These are phyloP conservation scores for Maconellicoccus hirsutus DNA, from an alignment of 1,140 invertebrate genomes.

Conservation along the genomic window DNA sequence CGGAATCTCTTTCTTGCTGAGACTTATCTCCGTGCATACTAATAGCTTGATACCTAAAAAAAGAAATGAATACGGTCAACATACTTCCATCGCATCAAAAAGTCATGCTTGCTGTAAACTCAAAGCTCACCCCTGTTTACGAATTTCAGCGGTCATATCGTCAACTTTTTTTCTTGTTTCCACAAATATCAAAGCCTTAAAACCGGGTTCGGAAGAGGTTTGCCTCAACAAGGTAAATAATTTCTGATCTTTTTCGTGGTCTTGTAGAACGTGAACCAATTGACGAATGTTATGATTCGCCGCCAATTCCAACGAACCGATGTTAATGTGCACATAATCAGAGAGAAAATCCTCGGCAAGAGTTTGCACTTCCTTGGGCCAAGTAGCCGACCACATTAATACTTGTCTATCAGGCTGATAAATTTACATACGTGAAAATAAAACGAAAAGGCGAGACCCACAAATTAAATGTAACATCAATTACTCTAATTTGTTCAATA, in stretches of 20 bases:
- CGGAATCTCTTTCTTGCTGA: slow-evolving; percentile 92
- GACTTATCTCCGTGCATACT: slow-evolving; percentile 97
- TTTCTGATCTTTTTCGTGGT: slow-evolving; percentile 63
- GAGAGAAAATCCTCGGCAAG: slow-evolving; percentile 91
- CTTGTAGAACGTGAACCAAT: slow-evolving; percentile 89
- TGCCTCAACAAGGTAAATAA: slow-evolving; percentile 24
- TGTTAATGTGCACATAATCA: slow-evolving; percentile 91
- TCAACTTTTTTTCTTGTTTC: slow-evolving; percentile 97
- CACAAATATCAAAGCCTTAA: slow-evolving; percentile 73
- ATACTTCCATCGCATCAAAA: no score
- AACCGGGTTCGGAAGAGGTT: slow-evolving; percentile 25
- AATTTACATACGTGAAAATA: slow-evolving; percentile 23
- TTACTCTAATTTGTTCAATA: slow-evolving; percentile 75
- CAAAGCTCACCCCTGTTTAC: slow-evolving; percentile 25
- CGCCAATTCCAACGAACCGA: slow-evolving; percentile 82
- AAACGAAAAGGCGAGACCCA: neutral
- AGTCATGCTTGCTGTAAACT: no score
- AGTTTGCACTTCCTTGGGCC: slow-evolving; percentile 94
- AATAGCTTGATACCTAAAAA: slow-evolving; percentile 42
- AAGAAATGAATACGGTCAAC: neutral
- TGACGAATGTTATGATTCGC: slow-evolving; percentile 98
- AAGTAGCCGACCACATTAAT: slow-evolving; percentile 98
- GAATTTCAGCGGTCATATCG: slow-evolving; percentile 77
- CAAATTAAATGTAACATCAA: slow-evolving; percentile 18
- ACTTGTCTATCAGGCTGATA: slow-evolving; percentile 61